A percentile compares a stretch with the other conserved stretches of the same genome.
Conservation (phyloP, 2,797 vertebrate genomes). For the Oceanodroma leucorhoa region DNA sequence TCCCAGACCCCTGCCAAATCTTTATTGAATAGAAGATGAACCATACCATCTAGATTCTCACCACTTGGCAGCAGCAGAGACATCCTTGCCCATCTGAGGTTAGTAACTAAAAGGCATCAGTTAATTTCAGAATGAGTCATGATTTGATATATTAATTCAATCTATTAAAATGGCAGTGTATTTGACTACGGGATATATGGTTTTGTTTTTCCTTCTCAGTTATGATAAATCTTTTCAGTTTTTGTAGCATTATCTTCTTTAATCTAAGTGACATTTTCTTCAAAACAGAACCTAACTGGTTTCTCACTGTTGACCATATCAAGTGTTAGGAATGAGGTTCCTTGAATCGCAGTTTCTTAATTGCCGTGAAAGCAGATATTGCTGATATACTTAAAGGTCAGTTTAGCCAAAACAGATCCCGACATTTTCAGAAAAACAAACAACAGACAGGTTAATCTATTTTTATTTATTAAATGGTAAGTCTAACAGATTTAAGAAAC, state of each 20-base stretch:
- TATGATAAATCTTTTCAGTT: background rate
- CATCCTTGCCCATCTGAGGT: background rate
- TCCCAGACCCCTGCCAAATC: background rate
- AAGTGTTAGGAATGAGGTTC: background rate
- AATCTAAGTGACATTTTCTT: background rate
- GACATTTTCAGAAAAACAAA: background rate
- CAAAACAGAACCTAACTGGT: background rate
- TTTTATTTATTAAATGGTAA: background rate
- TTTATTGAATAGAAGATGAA: background rate
- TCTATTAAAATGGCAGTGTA: background rate
- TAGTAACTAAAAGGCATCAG: background rate
- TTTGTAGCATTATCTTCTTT: background rate
- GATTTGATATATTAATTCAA: background rate
- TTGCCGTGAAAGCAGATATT: background rate
- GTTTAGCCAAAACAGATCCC: background rate
- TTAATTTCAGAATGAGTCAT: background rate
- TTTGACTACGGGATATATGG: background rate
- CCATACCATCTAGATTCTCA: background rate
- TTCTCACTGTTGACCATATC: background rate
- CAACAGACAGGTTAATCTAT: background rate
- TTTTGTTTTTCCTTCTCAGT: background rate
- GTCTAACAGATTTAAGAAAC: background rate
- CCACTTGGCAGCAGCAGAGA: background rate
- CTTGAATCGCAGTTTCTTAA: background rate
- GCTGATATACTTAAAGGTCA: background rate